Percentiles rank a stretch among this genome's conserved stretches.
Evolutionary conservation across 2,888 invertebrate species (phyloP).

Genomic region (Andricus curvator): DNA sequence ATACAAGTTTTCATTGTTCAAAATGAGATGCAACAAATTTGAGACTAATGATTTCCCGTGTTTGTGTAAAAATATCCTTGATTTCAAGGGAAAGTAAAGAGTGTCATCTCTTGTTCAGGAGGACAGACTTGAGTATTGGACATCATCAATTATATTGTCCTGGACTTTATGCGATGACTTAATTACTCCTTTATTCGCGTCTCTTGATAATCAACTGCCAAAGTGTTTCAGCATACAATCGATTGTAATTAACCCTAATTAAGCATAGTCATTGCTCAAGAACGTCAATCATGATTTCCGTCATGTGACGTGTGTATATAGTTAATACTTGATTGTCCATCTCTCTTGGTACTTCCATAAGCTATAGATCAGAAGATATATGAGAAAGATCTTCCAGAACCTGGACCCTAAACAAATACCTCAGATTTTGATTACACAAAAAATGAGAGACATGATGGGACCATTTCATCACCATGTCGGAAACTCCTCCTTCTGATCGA

Average conservation of each 20-base stretch:
- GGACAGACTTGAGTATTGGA: slow-evolving; percentile 41
- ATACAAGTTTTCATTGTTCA: too few species aligned
- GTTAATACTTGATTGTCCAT: slow-evolving; percentile 51
- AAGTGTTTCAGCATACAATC: slow-evolving; percentile 66
- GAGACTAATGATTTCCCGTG: too few species aligned
- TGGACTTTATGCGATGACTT: slow-evolving; percentile 53
- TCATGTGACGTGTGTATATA: slow-evolving; percentile 42
- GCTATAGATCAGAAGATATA: not conserved
- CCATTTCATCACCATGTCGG: too few species aligned
- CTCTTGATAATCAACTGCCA: slow-evolving; percentile 64
- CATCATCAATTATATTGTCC: slow-evolving; percentile 53
- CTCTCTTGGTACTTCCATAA: not conserved
- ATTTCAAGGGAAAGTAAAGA: slow-evolving; percentile 12
- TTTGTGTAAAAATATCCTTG: not conserved
- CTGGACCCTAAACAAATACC: too few species aligned
- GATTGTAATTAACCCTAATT: slow-evolving; percentile 74
- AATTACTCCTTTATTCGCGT: slow-evolving; percentile 61
- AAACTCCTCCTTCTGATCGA: too few species aligned
- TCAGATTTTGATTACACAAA: slow-evolving; percentile 51
- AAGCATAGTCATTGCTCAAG: slow-evolving; percentile 67
- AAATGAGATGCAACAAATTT: too few species aligned
- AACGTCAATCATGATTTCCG: slow-evolving; percentile 67
- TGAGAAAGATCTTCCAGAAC: not conserved
- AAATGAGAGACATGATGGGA: slow-evolving; percentile 4
- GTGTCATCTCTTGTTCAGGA: slow-evolving; percentile 40